Conservation (phyloP, 2,113 vertebrate genomes). For the Gymnarchus niloticus region DNA sequence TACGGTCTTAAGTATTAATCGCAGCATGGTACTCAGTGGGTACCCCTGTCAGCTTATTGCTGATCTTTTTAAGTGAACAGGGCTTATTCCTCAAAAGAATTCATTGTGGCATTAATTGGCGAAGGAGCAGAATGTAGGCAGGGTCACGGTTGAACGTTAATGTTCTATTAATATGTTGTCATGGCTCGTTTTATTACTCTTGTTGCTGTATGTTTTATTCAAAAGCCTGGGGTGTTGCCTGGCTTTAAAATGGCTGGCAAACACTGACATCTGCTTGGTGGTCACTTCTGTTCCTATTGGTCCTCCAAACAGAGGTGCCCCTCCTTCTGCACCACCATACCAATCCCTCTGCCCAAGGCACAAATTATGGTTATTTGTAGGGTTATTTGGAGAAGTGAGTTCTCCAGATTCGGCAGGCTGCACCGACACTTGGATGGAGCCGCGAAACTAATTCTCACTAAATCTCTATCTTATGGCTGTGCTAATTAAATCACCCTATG, state of each 20-base stretch:
- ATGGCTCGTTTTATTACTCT: neutral
- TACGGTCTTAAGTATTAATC: slow-evolving; percentile 42
- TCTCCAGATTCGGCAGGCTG: neutral
- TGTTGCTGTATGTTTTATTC: slow-evolving; percentile 1
- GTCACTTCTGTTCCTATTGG: neutral
- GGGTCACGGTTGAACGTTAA: slow-evolving; percentile 38
- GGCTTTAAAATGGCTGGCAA: neutral
- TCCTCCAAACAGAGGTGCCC: no score
- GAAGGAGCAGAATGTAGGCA: slow-evolving; percentile 38
- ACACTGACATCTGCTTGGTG: neutral
- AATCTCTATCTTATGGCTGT: neutral
- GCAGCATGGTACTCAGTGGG: slow-evolving; percentile 40
- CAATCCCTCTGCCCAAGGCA: neutral
- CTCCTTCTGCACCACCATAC: neutral
- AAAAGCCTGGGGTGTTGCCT: neutral
- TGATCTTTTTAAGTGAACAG: slow-evolving; percentile 34
- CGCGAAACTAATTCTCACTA: neutral
- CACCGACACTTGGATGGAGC: neutral
- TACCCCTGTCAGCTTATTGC: slow-evolving; percentile 35
- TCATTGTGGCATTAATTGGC: slow-evolving; percentile 52
- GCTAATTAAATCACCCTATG: slow-evolving; percentile 19
- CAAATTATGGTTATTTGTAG: neutral
- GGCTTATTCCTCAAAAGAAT: slow-evolving; percentile 41
- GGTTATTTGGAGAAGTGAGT: neutral
- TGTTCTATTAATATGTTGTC: slow-evolving; percentile 43